These are phyloP conservation scores for Nansenia antarctica DNA, from an alignment of 2,113 vertebrate genomes.

Conservation along the genomic window DNA sequence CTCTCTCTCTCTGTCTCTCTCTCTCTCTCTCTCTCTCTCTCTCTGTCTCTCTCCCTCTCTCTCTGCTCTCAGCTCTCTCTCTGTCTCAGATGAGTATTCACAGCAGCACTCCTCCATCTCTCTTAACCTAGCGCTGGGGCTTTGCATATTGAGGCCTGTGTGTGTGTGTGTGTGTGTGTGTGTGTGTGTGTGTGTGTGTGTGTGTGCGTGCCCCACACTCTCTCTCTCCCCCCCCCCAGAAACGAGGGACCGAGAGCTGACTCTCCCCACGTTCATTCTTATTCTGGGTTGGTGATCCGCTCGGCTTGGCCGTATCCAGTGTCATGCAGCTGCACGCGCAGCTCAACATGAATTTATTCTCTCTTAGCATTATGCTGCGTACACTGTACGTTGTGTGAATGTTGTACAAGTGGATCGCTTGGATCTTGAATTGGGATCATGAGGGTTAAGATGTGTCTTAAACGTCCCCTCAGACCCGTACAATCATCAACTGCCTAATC, in stretches of 20 bases:
- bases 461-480: neutral
- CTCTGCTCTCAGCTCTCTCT: too few relatives aligned
- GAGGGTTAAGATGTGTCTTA: conserved; percentile 19
- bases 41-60: neutral
- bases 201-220: conserved; percentile 25
- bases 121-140: conserved; percentile 63
- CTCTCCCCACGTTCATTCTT: neutral
- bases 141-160: conserved; percentile 71
- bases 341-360: conserved; percentile 37
- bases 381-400: conserved; percentile 20
- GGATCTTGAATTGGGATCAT: conserved; percentile 7
- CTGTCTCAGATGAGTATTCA: conserved; percentile 71
- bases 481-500: neutral
- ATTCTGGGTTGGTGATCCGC: neutral
- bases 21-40: too few relatives aligned
- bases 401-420: neutral
- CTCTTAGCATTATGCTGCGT: conserved; percentile 12
- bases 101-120: conserved; percentile 64
- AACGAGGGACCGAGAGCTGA: neutral
- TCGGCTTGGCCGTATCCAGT: conserved; percentile 34
- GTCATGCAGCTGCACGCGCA: conserved; percentile 39
- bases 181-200: too few relatives aligned
- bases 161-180: too few relatives aligned
- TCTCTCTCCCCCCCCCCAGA: neutral
- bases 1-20: too few relatives aligned